A percentile compares a stretch with the other conserved stretches of the same genome.
These are phyloP conservation scores for Remorina albescens DNA, from an alignment of 2,797 vertebrate genomes.

Conservation along the genomic window DNA sequence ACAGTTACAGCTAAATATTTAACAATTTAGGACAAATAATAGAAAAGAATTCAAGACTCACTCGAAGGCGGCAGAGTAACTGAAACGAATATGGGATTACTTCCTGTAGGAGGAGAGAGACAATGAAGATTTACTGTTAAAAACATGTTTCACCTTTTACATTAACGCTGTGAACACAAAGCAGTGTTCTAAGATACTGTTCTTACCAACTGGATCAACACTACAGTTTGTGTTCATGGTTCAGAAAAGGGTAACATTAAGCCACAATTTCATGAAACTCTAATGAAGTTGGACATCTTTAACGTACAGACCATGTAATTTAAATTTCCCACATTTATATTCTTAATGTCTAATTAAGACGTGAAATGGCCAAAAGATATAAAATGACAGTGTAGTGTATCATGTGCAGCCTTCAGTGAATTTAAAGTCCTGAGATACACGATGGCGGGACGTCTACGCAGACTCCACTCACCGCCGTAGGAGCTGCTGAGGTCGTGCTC, in stretches of 20 bases:
- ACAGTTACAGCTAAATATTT: neutral
- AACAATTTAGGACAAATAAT: neutral
- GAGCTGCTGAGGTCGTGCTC: slow-evolving; percentile 91
- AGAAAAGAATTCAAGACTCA: slow-evolving; percentile 80
- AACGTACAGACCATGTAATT: neutral
- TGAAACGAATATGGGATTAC: slow-evolving; percentile 90
- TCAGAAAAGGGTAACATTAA: neutral
- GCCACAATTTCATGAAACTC: no score
- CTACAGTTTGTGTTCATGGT: neutral
- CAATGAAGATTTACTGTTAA: neutral
- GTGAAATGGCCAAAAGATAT: no score
- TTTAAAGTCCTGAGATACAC: neutral
- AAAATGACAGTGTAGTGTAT: no score
- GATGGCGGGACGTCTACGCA: no score
- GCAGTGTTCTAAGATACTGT: neutral
- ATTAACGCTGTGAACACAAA: neutral
- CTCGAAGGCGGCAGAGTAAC: slow-evolving; percentile 90
- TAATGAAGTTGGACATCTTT: no score
- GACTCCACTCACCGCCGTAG: slow-evolving; percentile 75
- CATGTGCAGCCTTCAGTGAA: no score
- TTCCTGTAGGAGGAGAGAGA: slow-evolving; percentile 81
- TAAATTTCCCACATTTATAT: neutral
- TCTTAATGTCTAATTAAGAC: no score
- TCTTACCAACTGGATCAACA: no score
- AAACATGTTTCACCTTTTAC: neutral